These are phyloP conservation scores for Brachypterus glaber DNA, from an alignment of 2,888 invertebrate genomes.

Conservation along the genomic window DNA sequence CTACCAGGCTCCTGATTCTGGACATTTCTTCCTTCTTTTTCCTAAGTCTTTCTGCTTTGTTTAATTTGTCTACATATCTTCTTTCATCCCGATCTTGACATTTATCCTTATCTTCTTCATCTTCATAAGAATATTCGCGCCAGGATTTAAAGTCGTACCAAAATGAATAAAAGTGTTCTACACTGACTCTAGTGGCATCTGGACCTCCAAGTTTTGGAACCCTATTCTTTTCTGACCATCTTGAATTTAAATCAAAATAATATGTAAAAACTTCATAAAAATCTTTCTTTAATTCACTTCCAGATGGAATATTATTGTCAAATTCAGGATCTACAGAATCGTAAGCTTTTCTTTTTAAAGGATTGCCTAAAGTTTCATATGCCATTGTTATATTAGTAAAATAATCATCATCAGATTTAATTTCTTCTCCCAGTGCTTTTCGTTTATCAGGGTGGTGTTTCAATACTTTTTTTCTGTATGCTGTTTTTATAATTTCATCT, in stretches of 20 bases:
- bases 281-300: slow-evolving; percentile 65
- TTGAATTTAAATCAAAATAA: slow-evolving; percentile 66
- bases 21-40: slow-evolving; percentile 96
- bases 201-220: slow-evolving; percentile 74
- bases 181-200: slow-evolving; percentile 69
- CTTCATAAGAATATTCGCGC: slow-evolving; percentile 97
- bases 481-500: slow-evolving; percentile 87
- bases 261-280: slow-evolving; percentile 62
- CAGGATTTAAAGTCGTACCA: slow-evolving; percentile 99
- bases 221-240: slow-evolving; percentile 85
- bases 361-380: slow-evolving; percentile 81
- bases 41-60: slow-evolving; percentile 84
- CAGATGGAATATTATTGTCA: slow-evolving; percentile 76
- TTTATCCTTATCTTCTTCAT: slow-evolving; percentile 97
- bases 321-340: slow-evolving; percentile 96
- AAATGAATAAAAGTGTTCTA: slow-evolving; percentile 91
- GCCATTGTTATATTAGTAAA: slow-evolving; percentile 98
- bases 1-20: slow-evolving; percentile 81
- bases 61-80: slow-evolving; percentile 97
- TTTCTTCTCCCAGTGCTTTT: slow-evolving; percentile 79
- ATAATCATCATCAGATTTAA: slow-evolving; percentile 87
- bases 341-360: slow-evolving; percentile 75
- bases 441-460: slow-evolving; percentile 98
- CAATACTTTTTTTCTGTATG: slow-evolving; percentile 83
- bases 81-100: slow-evolving; percentile 95